Evolutionary conservation across 2,113 vertebrate genomes (phyloP).

Genomic region (Colossoma macropomum): DNA sequence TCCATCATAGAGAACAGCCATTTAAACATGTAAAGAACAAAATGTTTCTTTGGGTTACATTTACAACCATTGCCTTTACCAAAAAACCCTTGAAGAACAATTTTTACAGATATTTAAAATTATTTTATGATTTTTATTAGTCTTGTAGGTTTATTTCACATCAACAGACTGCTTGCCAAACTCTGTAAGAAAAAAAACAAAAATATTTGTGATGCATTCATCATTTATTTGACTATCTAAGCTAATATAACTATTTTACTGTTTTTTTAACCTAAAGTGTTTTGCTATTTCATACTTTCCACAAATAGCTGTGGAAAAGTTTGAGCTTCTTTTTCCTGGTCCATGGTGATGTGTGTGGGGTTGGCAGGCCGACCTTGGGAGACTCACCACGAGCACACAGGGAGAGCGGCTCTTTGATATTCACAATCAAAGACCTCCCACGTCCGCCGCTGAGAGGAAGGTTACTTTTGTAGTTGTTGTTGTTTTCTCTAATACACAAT

Average conservation of each 20-base stretch:
- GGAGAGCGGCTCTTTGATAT: conserved; percentile 60
- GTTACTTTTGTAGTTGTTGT: conserved; percentile 83
- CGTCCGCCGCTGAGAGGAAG: conserved; percentile 69
- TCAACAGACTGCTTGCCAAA: not conserved
- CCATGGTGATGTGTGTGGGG: conserved; percentile 27
- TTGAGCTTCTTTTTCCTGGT: conserved; percentile 5
- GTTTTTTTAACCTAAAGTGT: too few species aligned
- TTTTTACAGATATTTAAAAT: too few species aligned
- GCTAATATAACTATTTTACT: not conserved
- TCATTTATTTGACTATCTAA: not conserved
- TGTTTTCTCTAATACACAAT: conserved; percentile 74
- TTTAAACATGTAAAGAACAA: too few species aligned
- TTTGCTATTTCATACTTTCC: not conserved
- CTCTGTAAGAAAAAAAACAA: not conserved
- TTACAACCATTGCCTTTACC: too few species aligned
- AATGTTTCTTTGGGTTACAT: too few species aligned
- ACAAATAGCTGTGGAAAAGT: not conserved
- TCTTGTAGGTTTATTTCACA: not conserved
- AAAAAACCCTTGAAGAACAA: too few species aligned
- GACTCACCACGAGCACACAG: conserved; percentile 49
- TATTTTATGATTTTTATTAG: too few species aligned
- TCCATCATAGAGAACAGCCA: too few species aligned
- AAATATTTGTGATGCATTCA: not conserved
- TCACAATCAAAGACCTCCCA: conserved; percentile 62
- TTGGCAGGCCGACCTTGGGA: conserved; percentile 53